phyloP scores from a whole-genome alignment of 2,797 vertebrate genomes.

The Sus cebifrons region DNA sequence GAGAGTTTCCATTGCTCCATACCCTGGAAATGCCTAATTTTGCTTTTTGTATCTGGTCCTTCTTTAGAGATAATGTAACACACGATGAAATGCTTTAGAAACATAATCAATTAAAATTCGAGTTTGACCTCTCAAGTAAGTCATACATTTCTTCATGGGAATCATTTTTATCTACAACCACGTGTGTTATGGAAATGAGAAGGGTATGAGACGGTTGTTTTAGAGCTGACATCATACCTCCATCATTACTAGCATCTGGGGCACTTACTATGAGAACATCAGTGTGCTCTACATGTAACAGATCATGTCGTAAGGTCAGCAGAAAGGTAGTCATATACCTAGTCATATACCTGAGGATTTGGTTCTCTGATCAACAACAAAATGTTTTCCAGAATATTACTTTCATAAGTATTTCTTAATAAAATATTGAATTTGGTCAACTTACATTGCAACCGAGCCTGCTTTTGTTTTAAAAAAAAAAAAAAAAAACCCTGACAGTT shows the following conservation, averaged over 20 bases:
- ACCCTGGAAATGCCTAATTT: neutral
- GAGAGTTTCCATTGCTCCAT: neutral
- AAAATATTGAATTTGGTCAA: slow-evolving; percentile 14
- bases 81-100: neutral
- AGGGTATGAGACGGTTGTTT: neutral
- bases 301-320: neutral
- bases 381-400: neutral
- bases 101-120: neutral
- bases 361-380: neutral
- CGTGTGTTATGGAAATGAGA: neutral
- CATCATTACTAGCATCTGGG: neutral
- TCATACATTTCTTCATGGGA: neutral
- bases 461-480: slow-evolving; percentile 9
- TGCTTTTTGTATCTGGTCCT: neutral
- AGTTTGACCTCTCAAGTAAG: neutral
- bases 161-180: neutral
- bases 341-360: neutral
- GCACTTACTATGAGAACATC: neutral
- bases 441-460: neutral
- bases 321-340: neutral
- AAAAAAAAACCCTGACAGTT: neutral
- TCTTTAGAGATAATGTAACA: slow-evolving; percentile 9
- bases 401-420: neutral
- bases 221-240: neutral
- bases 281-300: neutral